Evolutionary conservation across 2,888 invertebrate genomes (phyloP).

Genomic region (Limnephilus auricula): DNA sequence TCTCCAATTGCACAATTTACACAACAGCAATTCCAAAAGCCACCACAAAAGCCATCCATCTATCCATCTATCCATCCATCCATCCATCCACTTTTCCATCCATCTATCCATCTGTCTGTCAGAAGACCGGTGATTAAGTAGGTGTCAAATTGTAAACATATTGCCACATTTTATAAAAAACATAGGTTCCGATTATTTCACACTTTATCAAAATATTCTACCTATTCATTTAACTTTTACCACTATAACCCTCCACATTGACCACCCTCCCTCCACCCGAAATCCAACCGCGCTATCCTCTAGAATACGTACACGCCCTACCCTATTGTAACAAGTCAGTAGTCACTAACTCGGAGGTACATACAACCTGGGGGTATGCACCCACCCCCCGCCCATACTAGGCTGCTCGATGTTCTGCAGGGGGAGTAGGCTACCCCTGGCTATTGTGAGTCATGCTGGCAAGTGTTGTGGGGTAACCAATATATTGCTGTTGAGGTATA

Average conservation of each 20-base stretch:
- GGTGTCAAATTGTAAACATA: too few relatives aligned
- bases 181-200: too few relatives aligned
- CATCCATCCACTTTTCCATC: too few relatives aligned
- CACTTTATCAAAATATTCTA: too few relatives aligned
- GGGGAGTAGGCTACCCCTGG: background rate
- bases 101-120: too few relatives aligned
- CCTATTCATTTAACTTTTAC: background rate
- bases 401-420: background rate
- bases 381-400: background rate
- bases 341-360: background rate
- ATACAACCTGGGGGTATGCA: background rate
- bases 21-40: too few relatives aligned
- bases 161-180: too few relatives aligned
- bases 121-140: too few relatives aligned
- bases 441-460: constrained; percentile 24
- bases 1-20: too few relatives aligned
- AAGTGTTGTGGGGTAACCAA: background rate
- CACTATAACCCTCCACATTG: background rate
- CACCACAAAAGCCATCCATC: too few relatives aligned
- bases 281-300: background rate
- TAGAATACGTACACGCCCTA: background rate
- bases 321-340: constrained; percentile 45
- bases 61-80: too few relatives aligned
- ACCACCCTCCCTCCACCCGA: background rate
- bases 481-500: background rate